A percentile compares a stretch with the other conserved stretches of the same genome.
phyloP scores from a whole-genome alignment of 1,140 invertebrate genomes.

The Phocides pigmalion region DNA sequence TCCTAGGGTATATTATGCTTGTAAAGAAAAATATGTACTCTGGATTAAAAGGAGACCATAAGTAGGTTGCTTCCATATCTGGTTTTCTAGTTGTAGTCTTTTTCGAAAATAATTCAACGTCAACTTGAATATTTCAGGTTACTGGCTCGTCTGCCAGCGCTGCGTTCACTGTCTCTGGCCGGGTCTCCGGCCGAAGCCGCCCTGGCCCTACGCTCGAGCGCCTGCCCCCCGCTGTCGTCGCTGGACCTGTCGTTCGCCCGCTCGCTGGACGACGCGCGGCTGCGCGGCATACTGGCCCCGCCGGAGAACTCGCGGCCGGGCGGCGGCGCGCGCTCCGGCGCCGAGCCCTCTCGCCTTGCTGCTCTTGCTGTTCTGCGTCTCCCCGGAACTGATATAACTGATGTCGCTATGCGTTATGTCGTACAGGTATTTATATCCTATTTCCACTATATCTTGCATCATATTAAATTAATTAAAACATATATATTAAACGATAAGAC shows the following conservation, averaged over 20 bases:
- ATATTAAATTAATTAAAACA: no score
- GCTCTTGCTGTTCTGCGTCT: constrained; percentile 90
- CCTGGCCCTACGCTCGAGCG: constrained; percentile 91
- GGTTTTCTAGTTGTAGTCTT: no score
- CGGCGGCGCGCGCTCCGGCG: constrained; percentile 91
- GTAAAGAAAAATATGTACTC: no score
- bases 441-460: no score
- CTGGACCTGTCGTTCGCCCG: constrained; percentile 89
- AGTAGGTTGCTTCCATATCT: no score
- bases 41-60: no score
- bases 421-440: constrained; percentile 56
- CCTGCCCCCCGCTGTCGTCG: constrained; percentile 91
- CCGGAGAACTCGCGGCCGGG: constrained; percentile 94
- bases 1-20: no score
- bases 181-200: constrained; percentile 92
- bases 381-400: constrained; percentile 94
- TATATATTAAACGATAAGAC: no score
- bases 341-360: constrained; percentile 92
- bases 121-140: constrained; percentile 75
- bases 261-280: constrained; percentile 91
- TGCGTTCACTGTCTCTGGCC: constrained; percentile 91
- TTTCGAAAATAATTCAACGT: no score
- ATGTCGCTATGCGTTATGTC: constrained; percentile 90
- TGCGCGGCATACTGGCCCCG: constrained; percentile 93
- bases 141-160: constrained; percentile 91